Evolutionary conservation across 1,140 invertebrate species (phyloP).

Genomic region (Gryllus bimaculatus): DNA sequence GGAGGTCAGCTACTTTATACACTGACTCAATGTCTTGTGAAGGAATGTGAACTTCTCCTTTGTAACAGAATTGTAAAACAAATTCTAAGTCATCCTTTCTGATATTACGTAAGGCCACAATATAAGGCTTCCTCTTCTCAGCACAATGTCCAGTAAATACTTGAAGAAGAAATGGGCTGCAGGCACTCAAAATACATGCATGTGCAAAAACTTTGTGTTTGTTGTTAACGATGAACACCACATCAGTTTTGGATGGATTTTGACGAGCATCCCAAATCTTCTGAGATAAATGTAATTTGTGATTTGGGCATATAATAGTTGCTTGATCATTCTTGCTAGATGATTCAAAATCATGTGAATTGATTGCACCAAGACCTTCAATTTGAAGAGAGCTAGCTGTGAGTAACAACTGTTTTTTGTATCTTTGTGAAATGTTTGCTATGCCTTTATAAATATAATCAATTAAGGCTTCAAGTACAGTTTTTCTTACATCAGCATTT

Average conservation of each 20-base stretch:
- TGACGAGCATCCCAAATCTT: neutral
- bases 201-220: conserved; percentile 14
- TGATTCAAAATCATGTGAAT: no score
- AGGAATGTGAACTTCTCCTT: conserved; percentile 10
- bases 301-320: neutral
- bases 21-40: neutral
- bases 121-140: conserved; percentile 12
- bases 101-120: conserved; percentile 17
- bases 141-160: conserved; percentile 5
- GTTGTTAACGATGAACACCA: conserved; percentile 15
- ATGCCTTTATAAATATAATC: conserved; percentile 10
- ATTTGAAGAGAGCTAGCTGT: no score
- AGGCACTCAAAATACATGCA: conserved; percentile 16
- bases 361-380: no score
- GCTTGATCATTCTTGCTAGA: no score
- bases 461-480: conserved; percentile 12
- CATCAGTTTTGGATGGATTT: conserved; percentile 14
- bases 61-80: conserved; percentile 21
- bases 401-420: no score
- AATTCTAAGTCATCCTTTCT: conserved; percentile 11
- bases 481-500: conserved; percentile 9
- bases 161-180: conserved; percentile 11
- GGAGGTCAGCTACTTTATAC: conserved; percentile 12
- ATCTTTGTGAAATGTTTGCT: neutral
- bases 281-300: neutral